phyloP scores from a whole-genome alignment of 2,797 vertebrate genomes.

The Anguilla megastoma region DNA sequence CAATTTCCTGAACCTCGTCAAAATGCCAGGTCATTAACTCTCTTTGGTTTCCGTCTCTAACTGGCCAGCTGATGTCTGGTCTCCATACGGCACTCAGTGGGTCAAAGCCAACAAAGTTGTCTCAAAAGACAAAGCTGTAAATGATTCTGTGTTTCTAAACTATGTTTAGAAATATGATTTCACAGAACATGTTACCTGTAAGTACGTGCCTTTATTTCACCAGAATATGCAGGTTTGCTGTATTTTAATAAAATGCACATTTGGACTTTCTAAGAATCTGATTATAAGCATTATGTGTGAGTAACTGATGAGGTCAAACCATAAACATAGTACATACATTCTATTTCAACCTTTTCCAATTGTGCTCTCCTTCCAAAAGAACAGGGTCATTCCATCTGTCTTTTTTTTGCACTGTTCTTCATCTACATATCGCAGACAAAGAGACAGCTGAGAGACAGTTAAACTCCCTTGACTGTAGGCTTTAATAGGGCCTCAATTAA shows the following conservation, averaged over 20 bases:
- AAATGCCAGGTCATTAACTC: background rate
- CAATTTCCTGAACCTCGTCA: background rate
- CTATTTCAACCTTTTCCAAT: background rate
- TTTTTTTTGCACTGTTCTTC: constrained; percentile 10
- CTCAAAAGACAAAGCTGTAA: background rate
- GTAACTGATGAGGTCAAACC: background rate
- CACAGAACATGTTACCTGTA: background rate
- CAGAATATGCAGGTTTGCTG: background rate
- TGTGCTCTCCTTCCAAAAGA: background rate
- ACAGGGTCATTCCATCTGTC: background rate
- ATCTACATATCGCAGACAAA: constrained; percentile 21
- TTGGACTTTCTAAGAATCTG: background rate
- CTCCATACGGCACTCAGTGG: too few species aligned
- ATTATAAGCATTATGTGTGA: background rate
- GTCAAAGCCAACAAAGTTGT: background rate
- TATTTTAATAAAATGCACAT: background rate
- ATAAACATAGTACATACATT: background rate
- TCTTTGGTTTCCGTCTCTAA: background rate
- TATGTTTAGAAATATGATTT: background rate
- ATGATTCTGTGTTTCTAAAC: background rate
- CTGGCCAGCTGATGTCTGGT: background rate
- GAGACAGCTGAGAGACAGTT: constrained; percentile 43
- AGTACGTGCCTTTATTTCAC: background rate
- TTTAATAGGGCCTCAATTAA: constrained; percentile 72
- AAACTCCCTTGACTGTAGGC: constrained; percentile 57